Conservation (phyloP, 1,140 invertebrate species). For the Chionoecetes opilio region DNA sequence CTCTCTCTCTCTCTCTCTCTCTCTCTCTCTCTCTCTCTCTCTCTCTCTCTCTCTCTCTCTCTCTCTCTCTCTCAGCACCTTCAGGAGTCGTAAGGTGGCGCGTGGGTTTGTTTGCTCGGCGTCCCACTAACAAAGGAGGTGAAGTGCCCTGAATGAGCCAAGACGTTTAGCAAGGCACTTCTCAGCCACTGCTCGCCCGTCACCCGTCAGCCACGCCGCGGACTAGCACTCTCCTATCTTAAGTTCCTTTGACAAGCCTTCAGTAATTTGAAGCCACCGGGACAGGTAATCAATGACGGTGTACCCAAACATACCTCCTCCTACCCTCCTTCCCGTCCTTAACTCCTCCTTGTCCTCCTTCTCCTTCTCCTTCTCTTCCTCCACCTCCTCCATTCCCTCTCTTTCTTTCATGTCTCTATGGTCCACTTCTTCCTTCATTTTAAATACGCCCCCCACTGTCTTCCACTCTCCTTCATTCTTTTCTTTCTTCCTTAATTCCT, state of each 20-base stretch:
- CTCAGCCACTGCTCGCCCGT: not conserved
- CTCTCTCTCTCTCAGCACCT: not conserved
- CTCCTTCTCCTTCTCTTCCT: not conserved
- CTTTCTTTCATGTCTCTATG: not conserved
- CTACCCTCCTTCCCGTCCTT: not conserved
- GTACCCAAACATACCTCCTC: constrained; percentile 61
- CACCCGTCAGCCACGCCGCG: not conserved
- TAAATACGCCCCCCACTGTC: not conserved
- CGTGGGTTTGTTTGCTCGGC: not conserved
- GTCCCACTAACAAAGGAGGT: not conserved
- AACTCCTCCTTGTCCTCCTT: not conserved
- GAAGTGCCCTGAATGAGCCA: not conserved
- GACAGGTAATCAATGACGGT: constrained; percentile 69
- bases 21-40: not conserved
- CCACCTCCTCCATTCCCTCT: not conserved
- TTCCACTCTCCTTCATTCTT: not conserved
- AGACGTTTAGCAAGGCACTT: not conserved
- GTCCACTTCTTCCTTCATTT: not conserved
- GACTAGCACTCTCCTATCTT: constrained; percentile 51
- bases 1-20: not conserved
- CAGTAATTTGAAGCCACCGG: constrained; percentile 55
- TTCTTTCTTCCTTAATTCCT: not conserved
- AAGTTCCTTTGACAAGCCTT: constrained; percentile 51
- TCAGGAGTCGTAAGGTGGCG: not conserved
- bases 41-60: not conserved